phyloP scores from a whole-genome alignment of 2,888 invertebrate species.

The Orchesella flavescens region DNA sequence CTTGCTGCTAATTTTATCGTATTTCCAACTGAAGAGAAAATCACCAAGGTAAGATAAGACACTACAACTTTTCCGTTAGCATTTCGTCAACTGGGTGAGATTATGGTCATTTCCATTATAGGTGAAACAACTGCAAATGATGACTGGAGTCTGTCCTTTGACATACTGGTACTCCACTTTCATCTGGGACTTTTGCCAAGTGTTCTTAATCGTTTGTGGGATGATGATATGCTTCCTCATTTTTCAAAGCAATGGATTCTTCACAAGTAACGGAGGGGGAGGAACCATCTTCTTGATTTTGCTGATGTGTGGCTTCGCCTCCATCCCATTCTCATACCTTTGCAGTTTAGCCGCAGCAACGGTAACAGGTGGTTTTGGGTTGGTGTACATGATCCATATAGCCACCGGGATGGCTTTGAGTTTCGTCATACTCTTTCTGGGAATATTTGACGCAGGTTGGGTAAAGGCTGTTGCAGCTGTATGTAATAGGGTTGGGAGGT shows the following conservation, averaged over 20 bases:
- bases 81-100: too few species aligned
- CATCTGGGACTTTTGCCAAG: constrained; percentile 74
- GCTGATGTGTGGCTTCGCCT: constrained; percentile 77
- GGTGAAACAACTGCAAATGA: constrained; percentile 73
- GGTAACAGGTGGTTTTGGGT: constrained; percentile 76
- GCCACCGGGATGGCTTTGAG: constrained; percentile 25
- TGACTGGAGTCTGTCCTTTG: constrained; percentile 73
- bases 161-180: constrained; percentile 75
- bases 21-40: too few species aligned
- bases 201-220: constrained; percentile 73
- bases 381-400: constrained; percentile 73
- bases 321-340: constrained; percentile 81
- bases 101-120: constrained; percentile 60
- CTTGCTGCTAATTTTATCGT: constrained; percentile 70
- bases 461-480: neutral
- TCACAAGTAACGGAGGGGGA: constrained; percentile 72
- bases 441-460: neutral
- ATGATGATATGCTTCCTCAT: constrained; percentile 73
- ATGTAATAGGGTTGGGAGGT: constrained; percentile 10
- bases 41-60: too few species aligned
- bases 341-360: constrained; percentile 76
- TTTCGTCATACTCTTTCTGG: too few species aligned
- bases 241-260: constrained; percentile 73
- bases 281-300: constrained; percentile 76
- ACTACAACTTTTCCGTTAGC: too few species aligned